Percentiles rank a stretch among this genome's conserved stretches.
These are phyloP conservation scores for Ridgeia piscesae DNA, from an alignment of 1,140 invertebrate species.

Conservation along the genomic window DNA sequence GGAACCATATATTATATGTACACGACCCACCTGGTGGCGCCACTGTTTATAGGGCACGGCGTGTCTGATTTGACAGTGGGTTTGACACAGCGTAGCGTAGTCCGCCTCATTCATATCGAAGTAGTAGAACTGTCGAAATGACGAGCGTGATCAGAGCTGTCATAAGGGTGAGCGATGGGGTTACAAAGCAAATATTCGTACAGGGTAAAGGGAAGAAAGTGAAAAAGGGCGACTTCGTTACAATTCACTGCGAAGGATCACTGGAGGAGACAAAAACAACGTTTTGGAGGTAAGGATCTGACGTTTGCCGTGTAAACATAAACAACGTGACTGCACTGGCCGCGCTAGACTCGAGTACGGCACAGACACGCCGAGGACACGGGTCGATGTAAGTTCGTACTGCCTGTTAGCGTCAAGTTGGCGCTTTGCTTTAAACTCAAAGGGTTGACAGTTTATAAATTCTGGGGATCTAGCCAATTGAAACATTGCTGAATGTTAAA, in stretches of 20 bases:
- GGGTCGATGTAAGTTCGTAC: neutral
- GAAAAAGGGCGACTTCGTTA: constrained; percentile 13
- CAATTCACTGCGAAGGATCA: constrained; percentile 12
- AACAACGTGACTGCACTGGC: neutral
- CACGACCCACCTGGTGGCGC: neutral
- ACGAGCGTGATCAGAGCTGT: neutral
- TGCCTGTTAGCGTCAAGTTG: neutral
- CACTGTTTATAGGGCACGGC: neutral
- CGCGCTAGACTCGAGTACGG: too few relatives aligned
- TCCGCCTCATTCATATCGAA: neutral
- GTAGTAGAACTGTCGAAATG: neutral
- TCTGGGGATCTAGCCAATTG: neutral
- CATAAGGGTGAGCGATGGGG: constrained; percentile 14
- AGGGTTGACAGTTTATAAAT: neutral
- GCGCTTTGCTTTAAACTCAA: neutral
- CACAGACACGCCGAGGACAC: neutral
- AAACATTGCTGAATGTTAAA: too few relatives aligned
- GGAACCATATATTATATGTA: neutral
- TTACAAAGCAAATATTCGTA: constrained; percentile 13
- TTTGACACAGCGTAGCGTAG: neutral
- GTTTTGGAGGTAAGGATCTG: constrained; percentile 17
- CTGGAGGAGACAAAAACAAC: constrained; percentile 14
- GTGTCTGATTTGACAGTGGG: neutral
- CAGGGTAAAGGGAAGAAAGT: neutral
- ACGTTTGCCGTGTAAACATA: neutral